Conservation (phyloP, 2,113 vertebrate species). For the Mormyrus lacerda region DNA sequence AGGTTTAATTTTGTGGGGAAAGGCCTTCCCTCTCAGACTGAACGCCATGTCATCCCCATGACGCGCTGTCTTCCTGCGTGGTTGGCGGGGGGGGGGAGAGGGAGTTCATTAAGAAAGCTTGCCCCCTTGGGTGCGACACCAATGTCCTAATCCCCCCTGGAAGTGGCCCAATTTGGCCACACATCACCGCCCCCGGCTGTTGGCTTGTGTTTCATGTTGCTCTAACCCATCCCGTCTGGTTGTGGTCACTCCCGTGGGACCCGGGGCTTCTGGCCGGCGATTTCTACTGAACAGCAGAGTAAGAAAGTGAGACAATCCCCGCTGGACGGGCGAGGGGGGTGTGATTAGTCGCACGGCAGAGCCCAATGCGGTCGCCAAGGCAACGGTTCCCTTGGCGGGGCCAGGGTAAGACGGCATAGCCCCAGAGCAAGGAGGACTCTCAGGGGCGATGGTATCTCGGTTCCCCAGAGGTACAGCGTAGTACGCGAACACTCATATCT, state of each 20-base stretch:
- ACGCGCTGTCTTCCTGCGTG: neutral
- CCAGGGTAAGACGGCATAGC: neutral
- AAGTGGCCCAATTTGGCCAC: constrained; percentile 4
- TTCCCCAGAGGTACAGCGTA: neutral
- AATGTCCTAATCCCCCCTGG: constrained; percentile 2
- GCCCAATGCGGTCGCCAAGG: neutral
- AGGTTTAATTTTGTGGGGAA: neutral
- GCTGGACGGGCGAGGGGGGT: neutral
- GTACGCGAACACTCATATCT: neutral
- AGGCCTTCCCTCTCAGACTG: neutral
- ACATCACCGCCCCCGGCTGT: neutral
- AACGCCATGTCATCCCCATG: neutral
- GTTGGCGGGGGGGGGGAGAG: neutral
- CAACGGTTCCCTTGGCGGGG: neutral
- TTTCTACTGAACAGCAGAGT: constrained; percentile 21
- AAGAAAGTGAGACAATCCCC: constrained; percentile 32
- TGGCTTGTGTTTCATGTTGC: neutral
- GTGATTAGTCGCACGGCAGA: neutral
- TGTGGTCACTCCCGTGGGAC: neutral
- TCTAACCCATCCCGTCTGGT: neutral
- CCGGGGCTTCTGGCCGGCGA: neutral
- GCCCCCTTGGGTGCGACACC: neutral
- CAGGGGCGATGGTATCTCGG: neutral
- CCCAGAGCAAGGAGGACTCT: neutral
- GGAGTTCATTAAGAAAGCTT: neutral